phyloP scores from a whole-genome alignment of 2,113 vertebrate genomes.

The Myotis davidii region DNA sequence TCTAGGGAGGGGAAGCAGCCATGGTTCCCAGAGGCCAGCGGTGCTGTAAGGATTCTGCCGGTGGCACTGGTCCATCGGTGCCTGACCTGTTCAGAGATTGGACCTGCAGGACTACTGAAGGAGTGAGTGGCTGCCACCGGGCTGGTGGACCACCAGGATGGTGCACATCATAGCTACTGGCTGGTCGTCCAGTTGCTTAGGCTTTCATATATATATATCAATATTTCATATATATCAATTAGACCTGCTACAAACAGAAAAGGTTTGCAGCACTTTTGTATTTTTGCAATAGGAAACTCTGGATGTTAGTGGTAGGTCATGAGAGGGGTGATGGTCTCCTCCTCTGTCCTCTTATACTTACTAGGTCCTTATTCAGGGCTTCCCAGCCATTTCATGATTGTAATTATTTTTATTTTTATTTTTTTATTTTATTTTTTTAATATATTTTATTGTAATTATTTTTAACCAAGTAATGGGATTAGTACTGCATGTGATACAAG shows the following conservation, averaged over 20 bases:
- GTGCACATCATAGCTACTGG: no score
- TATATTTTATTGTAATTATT: constrained; percentile 37
- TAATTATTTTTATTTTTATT: constrained; percentile 59
- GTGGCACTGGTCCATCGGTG: no score
- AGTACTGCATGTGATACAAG: background rate
- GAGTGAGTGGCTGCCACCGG: no score
- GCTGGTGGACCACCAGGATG: no score
- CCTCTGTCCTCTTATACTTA: background rate
- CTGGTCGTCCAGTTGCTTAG: no score
- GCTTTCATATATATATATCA: background rate
- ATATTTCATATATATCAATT: background rate
- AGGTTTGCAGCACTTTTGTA: background rate
- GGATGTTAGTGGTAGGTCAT: background rate
- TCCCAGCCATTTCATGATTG: background rate
- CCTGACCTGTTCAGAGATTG: no score
- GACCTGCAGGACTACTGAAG: no score
- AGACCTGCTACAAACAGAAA: background rate
- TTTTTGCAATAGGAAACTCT: background rate
- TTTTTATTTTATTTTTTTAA: no score
- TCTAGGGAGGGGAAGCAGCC: no score
- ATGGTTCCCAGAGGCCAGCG: no score
- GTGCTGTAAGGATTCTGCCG: no score
- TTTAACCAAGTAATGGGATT: constrained; percentile 44
- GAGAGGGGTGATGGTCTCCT: background rate
- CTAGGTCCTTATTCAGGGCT: background rate